Evolutionary conservation across 2,113 vertebrate species (phyloP), one percentile per base, ranked within the genome.

Genomic region (Mungos mungo): DNA sequence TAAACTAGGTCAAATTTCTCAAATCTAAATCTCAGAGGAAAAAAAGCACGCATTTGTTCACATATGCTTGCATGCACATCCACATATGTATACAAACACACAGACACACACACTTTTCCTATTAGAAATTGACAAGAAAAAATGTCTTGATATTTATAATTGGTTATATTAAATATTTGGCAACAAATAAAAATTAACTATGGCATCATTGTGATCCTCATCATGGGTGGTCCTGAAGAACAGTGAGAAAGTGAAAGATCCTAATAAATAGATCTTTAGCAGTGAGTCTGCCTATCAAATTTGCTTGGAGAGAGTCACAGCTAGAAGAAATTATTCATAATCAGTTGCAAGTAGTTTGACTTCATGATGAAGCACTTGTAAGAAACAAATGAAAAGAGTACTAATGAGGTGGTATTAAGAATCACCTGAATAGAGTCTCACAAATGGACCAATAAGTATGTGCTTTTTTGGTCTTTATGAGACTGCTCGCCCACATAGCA

Each of bases 21-120:
- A 21, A 47, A 41, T 80, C 45, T 90, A 77, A 83, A 90, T 4
- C 4, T 57, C 5, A 76, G 41, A 50, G 21, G 1, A 19, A 57
- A 63, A 16, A 79, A 88, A 21, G 33, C 7, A 66, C 8, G 14
- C 8, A 33, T 63, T 79, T 54, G 12, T 74, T 38, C 6, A 47
- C 10, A 2, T 86, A 19, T 18, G 2, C 1, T 7, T 27, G 27
- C 41, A 47, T 4, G 15, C 15, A 47, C 41, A 29, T 65, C 4
- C 63, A 1, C 1, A 60, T 18, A 35, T 11, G 1, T 23, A 11
- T 2, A 14, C 2, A 12, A 2, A 31, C 50, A 50, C 50, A 50
- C 13, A 50, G 50, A 47, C 21, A 65, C n/a, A 85, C 41, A 31
- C 14, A 60, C 2, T n/a, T 83, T 72, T 60, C 14, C 19, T 76